These are phyloP conservation scores for Gibbula magus DNA, from an alignment of 2,888 invertebrate genomes.

Conservation along the genomic window DNA sequence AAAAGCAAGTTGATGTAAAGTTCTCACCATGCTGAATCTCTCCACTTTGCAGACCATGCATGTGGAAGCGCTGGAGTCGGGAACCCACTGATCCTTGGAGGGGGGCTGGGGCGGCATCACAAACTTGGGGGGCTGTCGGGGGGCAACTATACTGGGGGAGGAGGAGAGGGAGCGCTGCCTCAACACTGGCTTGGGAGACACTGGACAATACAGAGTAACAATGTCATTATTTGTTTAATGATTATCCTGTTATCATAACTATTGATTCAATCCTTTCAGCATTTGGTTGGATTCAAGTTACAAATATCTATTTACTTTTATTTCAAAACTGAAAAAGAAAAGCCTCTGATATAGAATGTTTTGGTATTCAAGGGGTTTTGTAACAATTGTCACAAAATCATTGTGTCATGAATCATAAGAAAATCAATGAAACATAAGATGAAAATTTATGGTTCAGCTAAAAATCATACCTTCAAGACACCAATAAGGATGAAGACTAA, in stretches of 20 bases:
- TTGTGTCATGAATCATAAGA: too few relatives aligned
- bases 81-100: slow-evolving; percentile 86
- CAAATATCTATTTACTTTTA: too few relatives aligned
- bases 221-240: too few relatives aligned
- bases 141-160: not conserved
- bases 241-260: too few relatives aligned
- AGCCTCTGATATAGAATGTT: too few relatives aligned
- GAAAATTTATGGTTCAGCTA: too few relatives aligned
- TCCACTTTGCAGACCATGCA: slow-evolving; percentile 82
- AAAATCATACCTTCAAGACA: not conserved
- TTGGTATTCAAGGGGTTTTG: too few relatives aligned
- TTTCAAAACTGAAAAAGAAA: too few relatives aligned
- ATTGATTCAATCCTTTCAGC: too few relatives aligned
- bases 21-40: slow-evolving; percentile 75
- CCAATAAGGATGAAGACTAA: not conserved
- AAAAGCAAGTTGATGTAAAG: not conserved
- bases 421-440: too few relatives aligned
- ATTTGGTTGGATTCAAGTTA: too few relatives aligned
- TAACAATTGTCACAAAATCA: too few relatives aligned
- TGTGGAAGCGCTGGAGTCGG: slow-evolving; percentile 81
- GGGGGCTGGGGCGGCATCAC: slow-evolving; percentile 87
- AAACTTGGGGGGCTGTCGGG: slow-evolving; percentile 75
- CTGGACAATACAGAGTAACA: not conserved
- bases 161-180: slow-evolving; percentile 14
- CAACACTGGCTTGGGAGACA: not conserved